Evolutionary conservation across 2,113 vertebrate genomes (phyloP).

Genomic region (Chrysochloris asiatica): DNA sequence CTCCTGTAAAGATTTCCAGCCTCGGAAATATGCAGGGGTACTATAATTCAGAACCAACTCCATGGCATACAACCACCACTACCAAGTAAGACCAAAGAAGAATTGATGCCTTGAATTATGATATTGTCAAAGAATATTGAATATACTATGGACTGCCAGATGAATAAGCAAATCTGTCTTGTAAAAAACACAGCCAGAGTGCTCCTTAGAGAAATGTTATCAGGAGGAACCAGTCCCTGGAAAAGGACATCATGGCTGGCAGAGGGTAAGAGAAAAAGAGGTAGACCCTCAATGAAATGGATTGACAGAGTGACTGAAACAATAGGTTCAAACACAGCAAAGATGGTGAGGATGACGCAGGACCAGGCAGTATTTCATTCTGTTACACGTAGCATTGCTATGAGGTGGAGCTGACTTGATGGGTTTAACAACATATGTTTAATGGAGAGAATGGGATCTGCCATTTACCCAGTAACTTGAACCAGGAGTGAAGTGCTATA

Average conservation of each 20-base stretch:
- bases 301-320: neutral
- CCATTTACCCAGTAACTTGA: neutral
- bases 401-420: neutral
- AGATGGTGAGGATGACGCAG: neutral
- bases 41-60: no score
- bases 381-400: neutral
- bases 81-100: no score
- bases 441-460: neutral
- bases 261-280: neutral
- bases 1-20: no score
- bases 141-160: neutral
- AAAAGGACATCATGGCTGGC: neutral
- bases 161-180: neutral
- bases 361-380: neutral
- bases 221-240: neutral
- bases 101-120: neutral
- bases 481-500: neutral
- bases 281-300: neutral
- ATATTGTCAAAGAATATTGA: neutral
- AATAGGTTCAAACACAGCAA: no score
- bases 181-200: neutral
- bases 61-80: no score
- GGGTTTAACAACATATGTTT: neutral
- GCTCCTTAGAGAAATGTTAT: neutral
- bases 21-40: no score